Evolutionary conservation across 1,140 invertebrate species (phyloP), one percentile per base, ranked within the genome.

Genomic region (Hermetia illucens): DNA sequence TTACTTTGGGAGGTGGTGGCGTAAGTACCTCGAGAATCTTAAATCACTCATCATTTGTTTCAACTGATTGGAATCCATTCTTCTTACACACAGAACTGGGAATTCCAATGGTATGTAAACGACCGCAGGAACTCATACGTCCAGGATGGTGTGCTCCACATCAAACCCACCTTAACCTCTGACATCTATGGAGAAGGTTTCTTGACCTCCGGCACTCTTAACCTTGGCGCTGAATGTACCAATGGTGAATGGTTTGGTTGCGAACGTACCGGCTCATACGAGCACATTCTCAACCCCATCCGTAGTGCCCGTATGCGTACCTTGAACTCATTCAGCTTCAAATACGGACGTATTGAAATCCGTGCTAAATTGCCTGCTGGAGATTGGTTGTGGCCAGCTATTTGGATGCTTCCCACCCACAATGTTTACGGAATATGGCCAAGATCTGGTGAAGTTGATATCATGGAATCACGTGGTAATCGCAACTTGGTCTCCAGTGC

Each of bases 331-430:
- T 78, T 82, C 53, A 66, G 61, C 21, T 79, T 77, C 54, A 69
- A 64, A 39, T 82, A 79, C 48, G 79, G 79, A 2, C 62, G 62
- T 36, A 59, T 82, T 3, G 75, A 80, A 50, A 65, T 80, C 10
- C 62, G 67, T 39, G 78, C 78, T 1, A 80, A 78, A 55, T 62
- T 82, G 60, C 79, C 79, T 1, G 52, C 61, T 17, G 79, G 79
- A 36, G 79, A 83, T 54, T 83, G 79, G 80, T 47, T 82, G 3
- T 79, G 77, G 71, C 78, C 79, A 53, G 72, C 70, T 15, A 65
- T 75, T 41, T 76, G 73, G 72, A 40, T 75, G 40, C 57, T 76
- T 60, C 75, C 75, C 0, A 55, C 61, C 2, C 51, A 62, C 44
- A 72, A 72, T 43, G 38, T 43, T 0, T 75, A 75, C 47, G 70